Conservation (phyloP, 2,797 vertebrate species). For the Phalanger gymnotis region DNA sequence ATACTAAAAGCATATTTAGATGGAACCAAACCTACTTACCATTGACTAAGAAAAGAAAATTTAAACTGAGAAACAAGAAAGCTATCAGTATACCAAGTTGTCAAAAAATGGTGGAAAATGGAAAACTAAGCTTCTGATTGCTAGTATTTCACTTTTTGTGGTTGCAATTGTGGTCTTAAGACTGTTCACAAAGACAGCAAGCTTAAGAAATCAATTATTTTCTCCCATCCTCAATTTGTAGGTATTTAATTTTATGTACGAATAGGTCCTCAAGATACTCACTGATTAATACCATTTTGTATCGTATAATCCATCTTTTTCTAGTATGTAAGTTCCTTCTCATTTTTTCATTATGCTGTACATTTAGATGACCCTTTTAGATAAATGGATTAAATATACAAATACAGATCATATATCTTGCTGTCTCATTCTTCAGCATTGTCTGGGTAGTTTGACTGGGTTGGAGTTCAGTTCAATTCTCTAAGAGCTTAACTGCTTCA, state of each 20-base stretch:
- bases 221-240: conserved; percentile 9
- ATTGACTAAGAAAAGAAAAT: not conserved
- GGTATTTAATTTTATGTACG: not conserved
- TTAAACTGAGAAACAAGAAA: not conserved
- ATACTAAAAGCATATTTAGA: not conserved
- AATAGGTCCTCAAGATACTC: conserved; percentile 9
- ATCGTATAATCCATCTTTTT: conserved; percentile 1
- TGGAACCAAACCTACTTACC: not conserved
- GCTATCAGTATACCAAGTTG: not conserved
- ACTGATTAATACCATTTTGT: conserved; percentile 33
- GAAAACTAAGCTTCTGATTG: not conserved
- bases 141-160: not conserved
- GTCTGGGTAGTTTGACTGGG: not conserved
- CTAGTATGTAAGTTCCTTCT: not conserved
- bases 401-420: not conserved
- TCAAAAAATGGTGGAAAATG: conserved; percentile 3
- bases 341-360: not conserved
- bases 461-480: not conserved
- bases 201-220: conserved; percentile 16
- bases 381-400: not conserved
- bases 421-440: not conserved
- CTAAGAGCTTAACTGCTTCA: not conserved
- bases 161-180: not conserved
- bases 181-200: not conserved
- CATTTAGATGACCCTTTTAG: not conserved